A percentile compares a stretch with the other conserved stretches of the same genome.
phyloP scores from a whole-genome alignment of 2,797 vertebrate species.

The Trematomus bernacchii region DNA sequence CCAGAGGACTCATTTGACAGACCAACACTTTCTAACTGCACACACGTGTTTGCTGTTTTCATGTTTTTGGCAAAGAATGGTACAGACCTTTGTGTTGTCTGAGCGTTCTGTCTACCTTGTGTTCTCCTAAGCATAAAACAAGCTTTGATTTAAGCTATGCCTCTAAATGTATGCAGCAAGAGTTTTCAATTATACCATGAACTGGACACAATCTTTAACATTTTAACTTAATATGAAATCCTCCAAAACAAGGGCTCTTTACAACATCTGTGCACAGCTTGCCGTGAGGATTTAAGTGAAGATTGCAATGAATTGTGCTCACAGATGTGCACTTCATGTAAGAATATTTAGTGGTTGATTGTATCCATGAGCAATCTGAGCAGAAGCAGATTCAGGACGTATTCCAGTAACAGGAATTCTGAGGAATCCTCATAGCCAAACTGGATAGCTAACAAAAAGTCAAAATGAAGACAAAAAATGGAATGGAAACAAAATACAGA shows the following conservation, averaged over 20 bases:
- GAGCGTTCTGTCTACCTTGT: background rate
- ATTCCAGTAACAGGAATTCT: background rate
- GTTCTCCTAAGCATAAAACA: background rate
- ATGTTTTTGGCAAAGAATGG: background rate
- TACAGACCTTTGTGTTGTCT: constrained; percentile 10
- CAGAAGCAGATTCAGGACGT: background rate
- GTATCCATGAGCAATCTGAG: background rate
- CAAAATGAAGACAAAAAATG: background rate
- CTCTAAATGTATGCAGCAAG: background rate
- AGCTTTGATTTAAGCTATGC: background rate
- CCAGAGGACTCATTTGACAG: constrained; percentile 32
- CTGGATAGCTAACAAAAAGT: too few species aligned
- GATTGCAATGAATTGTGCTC: background rate
- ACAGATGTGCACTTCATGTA: background rate
- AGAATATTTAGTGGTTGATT: background rate
- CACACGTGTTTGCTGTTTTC: background rate
- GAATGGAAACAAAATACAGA: background rate
- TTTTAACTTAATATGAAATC: constrained; percentile 9
- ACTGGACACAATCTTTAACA: background rate
- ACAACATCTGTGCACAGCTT: constrained; percentile 10
- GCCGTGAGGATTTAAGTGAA: constrained; percentile 2
- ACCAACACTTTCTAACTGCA: constrained; percentile 8
- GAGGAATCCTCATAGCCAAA: background rate
- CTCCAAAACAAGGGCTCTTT: background rate
- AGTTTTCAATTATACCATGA: background rate